Conservation (phyloP, 1,140 invertebrate genomes). For the Ceratina japonica region DNA sequence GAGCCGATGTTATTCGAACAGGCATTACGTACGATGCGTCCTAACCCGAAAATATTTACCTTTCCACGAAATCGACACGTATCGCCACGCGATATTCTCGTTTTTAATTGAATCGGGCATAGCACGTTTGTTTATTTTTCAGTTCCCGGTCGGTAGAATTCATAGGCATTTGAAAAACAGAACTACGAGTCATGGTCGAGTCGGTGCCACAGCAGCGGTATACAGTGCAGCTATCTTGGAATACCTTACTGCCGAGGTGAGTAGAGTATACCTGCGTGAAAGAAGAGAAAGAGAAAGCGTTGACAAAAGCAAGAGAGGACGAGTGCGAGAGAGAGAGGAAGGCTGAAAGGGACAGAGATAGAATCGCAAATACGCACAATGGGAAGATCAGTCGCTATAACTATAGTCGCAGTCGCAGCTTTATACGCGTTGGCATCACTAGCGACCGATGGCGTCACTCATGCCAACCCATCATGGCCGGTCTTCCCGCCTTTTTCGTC, state of each 20-base stretch:
- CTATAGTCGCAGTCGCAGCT: not conserved
- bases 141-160: constrained; percentile 99
- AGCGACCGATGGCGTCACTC: constrained; percentile 34
- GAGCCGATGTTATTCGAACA: constrained; percentile 68
- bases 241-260: constrained; percentile 99
- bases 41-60: constrained; percentile 59
- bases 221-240: constrained; percentile 99
- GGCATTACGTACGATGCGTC: constrained; percentile 54
- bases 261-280: constrained; percentile 63
- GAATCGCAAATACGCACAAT: constrained; percentile 33
- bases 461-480: constrained; percentile 38
- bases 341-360: not conserved
- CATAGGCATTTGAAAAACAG: constrained; percentile 99
- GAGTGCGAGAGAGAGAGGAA: constrained; percentile 8
- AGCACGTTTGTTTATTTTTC: constrained; percentile 63
- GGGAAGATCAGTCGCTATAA: constrained; percentile 44
- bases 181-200: constrained; percentile 98
- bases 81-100: not conserved
- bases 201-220: constrained; percentile 99
- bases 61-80: constrained; percentile 12
- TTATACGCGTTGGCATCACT: constrained; percentile 41
- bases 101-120: constrained; percentile 1
- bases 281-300: constrained; percentile 6
- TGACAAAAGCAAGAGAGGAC: not conserved
- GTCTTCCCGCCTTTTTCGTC: constrained; percentile 55